Percentiles rank a stretch among this genome's conserved stretches.
phyloP scores from a whole-genome alignment of 2,888 invertebrate genomes.

The Eupithecia centaureata region DNA sequence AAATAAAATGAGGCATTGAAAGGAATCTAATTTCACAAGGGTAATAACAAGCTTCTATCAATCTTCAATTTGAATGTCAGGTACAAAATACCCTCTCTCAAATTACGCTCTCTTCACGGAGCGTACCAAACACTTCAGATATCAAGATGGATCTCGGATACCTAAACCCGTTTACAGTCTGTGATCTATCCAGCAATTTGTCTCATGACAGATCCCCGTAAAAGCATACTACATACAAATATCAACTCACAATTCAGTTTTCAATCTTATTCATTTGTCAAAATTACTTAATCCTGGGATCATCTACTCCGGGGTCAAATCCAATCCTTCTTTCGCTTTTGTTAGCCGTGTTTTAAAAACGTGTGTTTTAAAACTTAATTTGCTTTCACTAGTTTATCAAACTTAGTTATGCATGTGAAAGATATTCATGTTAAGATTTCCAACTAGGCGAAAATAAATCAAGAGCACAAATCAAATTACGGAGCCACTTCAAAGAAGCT shows the following conservation, averaged over 20 bases:
- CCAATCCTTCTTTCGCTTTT: not conserved
- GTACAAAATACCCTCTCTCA: conserved; percentile 10
- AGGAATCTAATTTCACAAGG: not conserved
- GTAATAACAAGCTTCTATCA: not conserved
- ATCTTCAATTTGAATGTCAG: not conserved
- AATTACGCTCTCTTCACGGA: conserved; percentile 12
- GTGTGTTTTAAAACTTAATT: not conserved
- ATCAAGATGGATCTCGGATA: conserved; percentile 5
- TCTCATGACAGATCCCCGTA: not conserved
- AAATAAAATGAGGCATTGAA: not conserved
- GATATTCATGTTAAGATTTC: not conserved
- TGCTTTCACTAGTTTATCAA: not conserved
- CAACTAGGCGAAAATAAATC: not conserved
- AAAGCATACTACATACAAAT: not conserved
- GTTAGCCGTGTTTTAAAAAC: not conserved
- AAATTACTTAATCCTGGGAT: not conserved
- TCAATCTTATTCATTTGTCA: not conserved
- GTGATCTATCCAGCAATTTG: not conserved
- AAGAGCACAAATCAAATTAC: conserved; percentile 6
- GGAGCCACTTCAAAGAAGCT: not conserved
- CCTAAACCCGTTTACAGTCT: not conserved
- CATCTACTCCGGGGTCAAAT: not conserved
- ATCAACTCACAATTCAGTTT: not conserved
- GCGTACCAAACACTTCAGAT: conserved; percentile 21
- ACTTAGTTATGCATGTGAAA: not conserved